Percentiles rank a stretch among this genome's conserved stretches.
Conservation (phyloP, 2,797 vertebrate species). For the Sylvia borin region DNA sequence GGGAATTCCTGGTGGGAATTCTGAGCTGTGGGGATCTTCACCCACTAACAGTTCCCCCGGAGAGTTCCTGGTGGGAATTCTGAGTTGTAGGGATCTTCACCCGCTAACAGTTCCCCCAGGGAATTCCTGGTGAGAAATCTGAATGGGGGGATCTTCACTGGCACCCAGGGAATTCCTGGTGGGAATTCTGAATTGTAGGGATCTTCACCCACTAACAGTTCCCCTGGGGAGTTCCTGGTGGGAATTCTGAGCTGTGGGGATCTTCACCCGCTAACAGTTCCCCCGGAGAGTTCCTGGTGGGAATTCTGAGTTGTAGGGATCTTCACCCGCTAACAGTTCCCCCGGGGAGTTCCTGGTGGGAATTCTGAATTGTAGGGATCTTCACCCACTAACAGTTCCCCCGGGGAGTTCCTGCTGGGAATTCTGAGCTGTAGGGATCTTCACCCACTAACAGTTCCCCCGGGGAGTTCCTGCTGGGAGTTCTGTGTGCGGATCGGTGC, state of each 20-base stretch:
- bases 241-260: no score
- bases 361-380: background rate
- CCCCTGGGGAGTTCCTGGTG: background rate
- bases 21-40: background rate
- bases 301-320: background rate
- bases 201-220: no score
- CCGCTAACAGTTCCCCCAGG: no score
- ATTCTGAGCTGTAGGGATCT: no score
- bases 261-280: background rate
- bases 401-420: no score
- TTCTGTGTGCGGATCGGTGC: rapidly evolving
- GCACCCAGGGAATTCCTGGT: background rate
- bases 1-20: background rate
- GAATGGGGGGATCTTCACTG: rapidly evolving
- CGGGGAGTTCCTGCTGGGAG: background rate
- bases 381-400: no score
- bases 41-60: no score
- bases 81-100: background rate
- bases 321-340: no score
- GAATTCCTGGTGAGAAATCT: background rate
- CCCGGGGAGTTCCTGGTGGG: background rate
- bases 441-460: no score
- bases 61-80: no score
- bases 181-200: no score
- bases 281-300: background rate